Evolutionary conservation across 1,140 invertebrate species (phyloP), one percentile per base, ranked within the genome.

Genomic region (Ceratosolen fusciceps): DNA sequence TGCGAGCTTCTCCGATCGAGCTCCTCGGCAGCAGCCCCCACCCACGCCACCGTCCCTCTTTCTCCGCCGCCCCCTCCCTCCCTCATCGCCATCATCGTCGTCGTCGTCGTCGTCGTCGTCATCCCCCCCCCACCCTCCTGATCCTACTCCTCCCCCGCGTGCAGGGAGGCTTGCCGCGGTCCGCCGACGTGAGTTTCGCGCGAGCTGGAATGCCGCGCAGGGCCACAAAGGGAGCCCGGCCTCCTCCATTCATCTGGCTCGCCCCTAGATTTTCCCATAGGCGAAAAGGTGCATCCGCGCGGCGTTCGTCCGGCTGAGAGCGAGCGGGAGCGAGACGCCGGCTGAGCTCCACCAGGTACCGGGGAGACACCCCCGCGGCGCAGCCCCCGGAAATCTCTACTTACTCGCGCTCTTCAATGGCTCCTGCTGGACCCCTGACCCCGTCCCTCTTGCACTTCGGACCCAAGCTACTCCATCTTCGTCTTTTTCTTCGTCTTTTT

Each of bases 351-450:
- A 79, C 37, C 83, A 84, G 77, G 83, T 81, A 83, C 81, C 79
- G 81, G 47, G 26, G 52, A 26, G 83, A 82, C 81, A 82, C 82
- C 82, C 81, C 83, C 82, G 82, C 83, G 78, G 83, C 75, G 84
- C 81, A 84, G 83, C 85, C 85, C 86, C 88, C 89, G 88, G 88
- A 88, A 89, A 88, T 89, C 86, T 88, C 87, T 87, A 85, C 88
- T 90, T 89, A 89, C 86, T 85, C 31, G 39, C 83, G 80, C 83
- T 85, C 80, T 80, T 88, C 83, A 88, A 88, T 88, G 85, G 82
- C 71, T 83, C 81, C 81, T 80, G 60, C 39, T 39, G 47, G 26
- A 31, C 39, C 54, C 37, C 4, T 70, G 31, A 31, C 68, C 29
- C 49, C 54, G 37, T 74, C 72, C 16, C 39, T 29, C 47, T 67